A percentile compares a stretch with the other conserved stretches of the same genome.
Conservation (phyloP, 2,888 invertebrate species). For the Pachliopta kotzebuea region DNA sequence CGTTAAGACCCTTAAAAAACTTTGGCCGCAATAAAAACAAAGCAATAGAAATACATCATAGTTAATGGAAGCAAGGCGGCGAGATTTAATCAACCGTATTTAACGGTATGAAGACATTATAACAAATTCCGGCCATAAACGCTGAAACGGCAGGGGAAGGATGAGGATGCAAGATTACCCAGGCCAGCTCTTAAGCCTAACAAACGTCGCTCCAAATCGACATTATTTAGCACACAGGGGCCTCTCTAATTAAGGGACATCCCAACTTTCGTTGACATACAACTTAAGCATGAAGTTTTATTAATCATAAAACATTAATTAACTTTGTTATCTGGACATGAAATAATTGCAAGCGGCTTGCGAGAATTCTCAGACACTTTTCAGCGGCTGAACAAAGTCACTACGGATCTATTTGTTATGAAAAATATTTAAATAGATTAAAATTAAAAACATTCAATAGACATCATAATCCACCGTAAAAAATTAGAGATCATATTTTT, state of each 20-base stretch:
- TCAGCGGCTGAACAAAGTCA: background rate
- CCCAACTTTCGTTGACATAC: slow-evolving; percentile 66
- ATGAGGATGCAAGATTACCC: slow-evolving; percentile 44
- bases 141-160: slow-evolving; percentile 22
- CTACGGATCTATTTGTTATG: no score
- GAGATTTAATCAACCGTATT: slow-evolving; percentile 30
- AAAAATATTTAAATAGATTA: no score
- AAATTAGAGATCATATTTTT: no score
- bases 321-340: slow-evolving; percentile 1
- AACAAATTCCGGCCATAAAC: slow-evolving; percentile 32
- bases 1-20: background rate
- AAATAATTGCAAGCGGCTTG: background rate
- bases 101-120: slow-evolving; percentile 38
- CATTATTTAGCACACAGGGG: slow-evolving; percentile 60
- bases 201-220: slow-evolving; percentile 64
- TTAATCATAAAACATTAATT: slow-evolving; percentile 18
- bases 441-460: no score
- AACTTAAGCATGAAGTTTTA: slow-evolving; percentile 21
- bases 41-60: background rate
- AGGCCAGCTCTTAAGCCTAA: slow-evolving; percentile 55
- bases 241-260: slow-evolving; percentile 63
- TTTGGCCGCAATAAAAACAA: background rate
- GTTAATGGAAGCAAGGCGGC: background rate
- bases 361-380: background rate
- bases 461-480: no score